Base-by-base conservation (phyloP, 2,113 vertebrate genomes). In the Microtus ochrogaster region DNA sequence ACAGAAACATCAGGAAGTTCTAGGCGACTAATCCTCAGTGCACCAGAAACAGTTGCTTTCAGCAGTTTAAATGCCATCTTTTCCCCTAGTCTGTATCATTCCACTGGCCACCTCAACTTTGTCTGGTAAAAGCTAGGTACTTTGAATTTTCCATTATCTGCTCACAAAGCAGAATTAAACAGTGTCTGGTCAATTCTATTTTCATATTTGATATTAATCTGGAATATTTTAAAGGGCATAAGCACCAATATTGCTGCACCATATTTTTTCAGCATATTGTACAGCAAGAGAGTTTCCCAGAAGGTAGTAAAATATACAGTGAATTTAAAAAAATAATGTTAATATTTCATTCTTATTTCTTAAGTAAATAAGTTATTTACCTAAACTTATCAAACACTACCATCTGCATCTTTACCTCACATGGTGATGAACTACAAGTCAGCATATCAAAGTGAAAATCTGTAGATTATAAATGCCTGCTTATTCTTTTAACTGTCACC, bases 1-100 rank as follows among this genome's bases (percentile, higher is more conserved):
- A 97, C 72, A 93, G 72, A 92, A 97, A 97, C 96, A 98, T 97
- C 94, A 94, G 97, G 92, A 63, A 98, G 98, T 98, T 98, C 96
- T 97, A 91, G 96, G 97, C 3, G 0, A 98, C 98, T 98, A 98
- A 97, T 97, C 84, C 96, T 98, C 98, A 98, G 98, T 97, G 97
- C 97, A 97, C 96, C 98, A 97, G 97, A 98, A 97, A 98, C 97
- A 98, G 98, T 97, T 93, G 41, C 47, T 98, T 98, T 97, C 97
- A 95, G 98, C 93, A 94, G 91, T 82, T 98, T 98, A 98, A 97
- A 98, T 96, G 66, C 93, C 0, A 0, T 96, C 93, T 95, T 98
- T 96, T 98, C 97, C 86, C 97, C 98, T 96, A 94, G 76, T 86
- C 96, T 97, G 77, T 97, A 95, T 90, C 82, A 97, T 98, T 98